Evolutionary conservation across 2,888 invertebrate species (phyloP).

Genomic region (Rosalia funebris): DNA sequence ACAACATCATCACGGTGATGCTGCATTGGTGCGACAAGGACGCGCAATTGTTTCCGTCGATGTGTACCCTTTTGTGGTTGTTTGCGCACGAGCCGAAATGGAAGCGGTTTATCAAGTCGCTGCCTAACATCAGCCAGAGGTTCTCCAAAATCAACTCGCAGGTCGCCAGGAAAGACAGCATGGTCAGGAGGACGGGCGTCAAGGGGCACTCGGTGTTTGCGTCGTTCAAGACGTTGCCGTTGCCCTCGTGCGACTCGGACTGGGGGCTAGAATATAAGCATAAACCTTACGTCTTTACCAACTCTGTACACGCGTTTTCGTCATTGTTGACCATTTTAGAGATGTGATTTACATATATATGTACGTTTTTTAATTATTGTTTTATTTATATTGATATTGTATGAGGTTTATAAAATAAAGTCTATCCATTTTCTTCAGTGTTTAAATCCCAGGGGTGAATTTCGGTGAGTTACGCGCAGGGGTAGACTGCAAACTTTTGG

Average conservation of each 20-base stretch:
- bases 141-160: constrained; percentile 52
- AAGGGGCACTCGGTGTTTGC: constrained; percentile 49
- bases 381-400: constrained; percentile 12
- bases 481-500: background rate
- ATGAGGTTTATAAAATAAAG: background rate
- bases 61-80: constrained; percentile 75
- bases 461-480: background rate
- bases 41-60: constrained; percentile 70
- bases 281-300: constrained; percentile 55
- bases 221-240: constrained; percentile 35
- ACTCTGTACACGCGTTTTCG: constrained; percentile 55
- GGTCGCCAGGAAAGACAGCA: constrained; percentile 55
- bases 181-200: constrained; percentile 48
- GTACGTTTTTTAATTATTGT: constrained; percentile 2
- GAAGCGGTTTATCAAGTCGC: constrained; percentile 59
- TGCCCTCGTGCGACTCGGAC: constrained; percentile 55
- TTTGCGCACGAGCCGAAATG: constrained; percentile 68
- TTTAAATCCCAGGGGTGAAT: background rate
- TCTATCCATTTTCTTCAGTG: background rate
- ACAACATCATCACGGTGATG: constrained; percentile 72
- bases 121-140: constrained; percentile 52
- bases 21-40: constrained; percentile 76
- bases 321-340: constrained; percentile 43
- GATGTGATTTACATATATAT: constrained; percentile 25
- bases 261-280: constrained; percentile 59